phyloP scores from a whole-genome alignment of 2,888 invertebrate genomes.

The Rhabditoides inermis region DNA sequence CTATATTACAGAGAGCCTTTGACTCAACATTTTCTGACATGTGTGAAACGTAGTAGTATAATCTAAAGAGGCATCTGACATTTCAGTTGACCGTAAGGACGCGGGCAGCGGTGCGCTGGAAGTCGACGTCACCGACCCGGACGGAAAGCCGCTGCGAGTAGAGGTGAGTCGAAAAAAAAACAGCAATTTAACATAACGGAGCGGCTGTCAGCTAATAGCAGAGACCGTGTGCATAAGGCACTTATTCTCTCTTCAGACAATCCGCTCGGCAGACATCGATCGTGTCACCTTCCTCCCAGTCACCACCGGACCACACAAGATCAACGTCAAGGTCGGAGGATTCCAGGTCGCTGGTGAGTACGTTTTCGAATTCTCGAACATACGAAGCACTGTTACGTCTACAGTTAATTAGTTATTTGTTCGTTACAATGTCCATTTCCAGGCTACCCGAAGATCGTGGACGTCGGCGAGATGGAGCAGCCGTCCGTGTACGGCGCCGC shows the following conservation, averaged over 20 bases:
- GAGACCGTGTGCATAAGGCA: too few relatives aligned
- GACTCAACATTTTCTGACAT: too few relatives aligned
- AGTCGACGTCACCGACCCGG: conserved; percentile 45
- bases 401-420: neutral
- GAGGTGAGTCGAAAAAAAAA: conserved; percentile 16
- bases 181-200: neutral
- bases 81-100: conserved; percentile 40
- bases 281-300: conserved; percentile 46
- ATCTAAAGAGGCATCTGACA: too few relatives aligned
- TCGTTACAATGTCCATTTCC: neutral
- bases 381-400: neutral
- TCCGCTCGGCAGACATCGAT: conserved; percentile 31
- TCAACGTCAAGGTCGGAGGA: conserved; percentile 44
- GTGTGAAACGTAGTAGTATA: too few relatives aligned
- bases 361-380: neutral
- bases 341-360: conserved; percentile 44
- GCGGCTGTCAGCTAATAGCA: conserved; percentile 1
- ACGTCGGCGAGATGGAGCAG: conserved; percentile 40
- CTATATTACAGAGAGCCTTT: neutral
- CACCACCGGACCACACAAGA: conserved; percentile 42
- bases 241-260: too few relatives aligned
- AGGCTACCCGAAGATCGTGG: conserved; percentile 34
- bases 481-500: conserved; percentile 56
- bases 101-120: conserved; percentile 46
- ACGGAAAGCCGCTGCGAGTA: conserved; percentile 33